A percentile compares a stretch with the other conserved stretches of the same genome.
Evolutionary conservation across 2,888 invertebrate genomes (phyloP).

Genomic region (Plusia festucae): DNA sequence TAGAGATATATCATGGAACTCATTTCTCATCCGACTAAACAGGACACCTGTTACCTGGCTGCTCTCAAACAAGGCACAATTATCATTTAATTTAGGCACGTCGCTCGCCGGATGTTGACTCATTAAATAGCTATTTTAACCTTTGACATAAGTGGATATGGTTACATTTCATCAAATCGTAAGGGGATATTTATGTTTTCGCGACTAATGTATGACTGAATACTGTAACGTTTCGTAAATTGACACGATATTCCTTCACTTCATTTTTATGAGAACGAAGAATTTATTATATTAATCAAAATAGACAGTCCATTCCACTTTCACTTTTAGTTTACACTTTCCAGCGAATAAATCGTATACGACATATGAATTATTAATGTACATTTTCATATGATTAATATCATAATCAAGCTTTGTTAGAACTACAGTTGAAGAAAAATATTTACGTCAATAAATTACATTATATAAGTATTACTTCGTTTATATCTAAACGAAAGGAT

Average conservation of each 20-base stretch:
- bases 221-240: slow-evolving; percentile 4
- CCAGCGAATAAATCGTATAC: too few species aligned
- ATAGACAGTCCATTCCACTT: too few species aligned
- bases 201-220: slow-evolving; percentile 21
- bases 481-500: too few species aligned
- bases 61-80: slow-evolving; percentile 64
- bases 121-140: slow-evolving; percentile 59
- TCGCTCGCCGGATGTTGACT: slow-evolving; percentile 57
- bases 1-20: slow-evolving; percentile 61
- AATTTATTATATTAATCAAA: too few species aligned
- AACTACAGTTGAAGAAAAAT: too few species aligned
- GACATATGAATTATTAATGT: too few species aligned
- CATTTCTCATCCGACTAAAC: slow-evolving; percentile 68
- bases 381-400: too few species aligned
- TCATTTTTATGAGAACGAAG: background rate
- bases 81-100: slow-evolving; percentile 70
- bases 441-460: too few species aligned
- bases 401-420: too few species aligned
- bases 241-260: slow-evolving; percentile 9
- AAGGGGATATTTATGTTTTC: slow-evolving; percentile 15
- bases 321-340: too few species aligned
- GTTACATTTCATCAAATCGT: slow-evolving; percentile 17
- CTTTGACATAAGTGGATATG: slow-evolving; percentile 32
- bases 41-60: slow-evolving; percentile 73
- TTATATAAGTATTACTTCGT: too few species aligned